Conservation (phyloP, 2,888 invertebrate species). For the Ophion ellenae region DNA sequence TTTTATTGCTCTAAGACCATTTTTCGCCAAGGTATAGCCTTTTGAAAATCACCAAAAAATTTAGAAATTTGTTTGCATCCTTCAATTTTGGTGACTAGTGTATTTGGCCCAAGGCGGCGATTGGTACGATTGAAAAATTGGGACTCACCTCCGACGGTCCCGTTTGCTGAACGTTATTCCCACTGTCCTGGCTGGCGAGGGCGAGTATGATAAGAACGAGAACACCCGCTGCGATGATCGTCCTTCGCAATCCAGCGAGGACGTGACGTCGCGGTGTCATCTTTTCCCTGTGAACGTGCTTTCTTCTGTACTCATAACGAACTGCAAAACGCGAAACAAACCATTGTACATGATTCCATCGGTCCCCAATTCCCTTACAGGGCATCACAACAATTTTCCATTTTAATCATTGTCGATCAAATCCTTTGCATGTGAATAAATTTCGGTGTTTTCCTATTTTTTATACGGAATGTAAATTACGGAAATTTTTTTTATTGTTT, state of each 20-base stretch:
- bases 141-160: conserved; percentile 76
- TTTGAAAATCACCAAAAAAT: no score
- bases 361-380: neutral
- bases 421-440: no score
- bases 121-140: neutral
- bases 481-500: no score
- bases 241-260: conserved; percentile 80
- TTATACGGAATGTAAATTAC: no score
- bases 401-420: no score
- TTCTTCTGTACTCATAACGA: conserved; percentile 82
- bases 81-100: no score
- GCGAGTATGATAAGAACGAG: conserved; percentile 80
- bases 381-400: neutral
- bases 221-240: conserved; percentile 78
- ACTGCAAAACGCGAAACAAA: conserved; percentile 72
- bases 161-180: conserved; percentile 75
- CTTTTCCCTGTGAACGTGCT: conserved; percentile 79
- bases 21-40: no score
- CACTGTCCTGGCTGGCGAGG: conserved; percentile 79
- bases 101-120: no score
- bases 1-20: no score
- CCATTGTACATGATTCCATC: neutral
- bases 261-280: conserved; percentile 82
- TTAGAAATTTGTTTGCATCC: no score
- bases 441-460: no score